Conservation (phyloP, 2,113 vertebrate species). For the Paracanthobrama guichenoti region DNA sequence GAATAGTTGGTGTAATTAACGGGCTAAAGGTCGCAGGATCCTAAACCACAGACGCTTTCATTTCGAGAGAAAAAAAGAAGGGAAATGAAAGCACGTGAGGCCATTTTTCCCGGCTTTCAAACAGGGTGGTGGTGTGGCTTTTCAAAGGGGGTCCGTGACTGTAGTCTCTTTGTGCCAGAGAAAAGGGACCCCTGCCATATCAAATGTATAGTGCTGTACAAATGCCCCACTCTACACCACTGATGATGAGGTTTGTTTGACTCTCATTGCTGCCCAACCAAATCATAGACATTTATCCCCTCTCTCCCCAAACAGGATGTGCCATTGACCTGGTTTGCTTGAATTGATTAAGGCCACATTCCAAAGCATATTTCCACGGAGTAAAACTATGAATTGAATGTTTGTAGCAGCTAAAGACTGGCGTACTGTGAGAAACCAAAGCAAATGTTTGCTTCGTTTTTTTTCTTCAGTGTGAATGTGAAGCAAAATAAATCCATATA, state of each 20-base stretch:
- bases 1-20: conserved; percentile 54
- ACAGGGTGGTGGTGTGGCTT: conserved; percentile 42
- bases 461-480: conserved; percentile 31
- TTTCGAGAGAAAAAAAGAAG: conserved; percentile 37
- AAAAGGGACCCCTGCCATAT: conserved; percentile 40
- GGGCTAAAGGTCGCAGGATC: conserved; percentile 25
- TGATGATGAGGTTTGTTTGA: conserved; percentile 42
- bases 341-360: conserved; percentile 73
- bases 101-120: conserved; percentile 33
- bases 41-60: conserved; percentile 51
- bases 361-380: conserved; percentile 67
- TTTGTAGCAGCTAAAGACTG: conserved; percentile 69
- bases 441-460: conserved; percentile 54
- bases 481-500: conserved; percentile 49
- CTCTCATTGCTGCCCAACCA: conserved; percentile 36
- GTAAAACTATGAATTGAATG: conserved; percentile 68
- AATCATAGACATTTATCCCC: conserved; percentile 55
- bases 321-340: conserved; percentile 60
- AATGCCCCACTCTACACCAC: conserved; percentile 31
- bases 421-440: conserved; percentile 46
- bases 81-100: conserved; percentile 29
- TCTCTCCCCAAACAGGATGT: conserved; percentile 61
- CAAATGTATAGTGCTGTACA: conserved; percentile 30
- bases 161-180: conserved; percentile 46
- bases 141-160: conserved; percentile 54